Base-by-base conservation (phyloP, 2,888 invertebrate species). In the Drosophila neonasuta region DNA sequence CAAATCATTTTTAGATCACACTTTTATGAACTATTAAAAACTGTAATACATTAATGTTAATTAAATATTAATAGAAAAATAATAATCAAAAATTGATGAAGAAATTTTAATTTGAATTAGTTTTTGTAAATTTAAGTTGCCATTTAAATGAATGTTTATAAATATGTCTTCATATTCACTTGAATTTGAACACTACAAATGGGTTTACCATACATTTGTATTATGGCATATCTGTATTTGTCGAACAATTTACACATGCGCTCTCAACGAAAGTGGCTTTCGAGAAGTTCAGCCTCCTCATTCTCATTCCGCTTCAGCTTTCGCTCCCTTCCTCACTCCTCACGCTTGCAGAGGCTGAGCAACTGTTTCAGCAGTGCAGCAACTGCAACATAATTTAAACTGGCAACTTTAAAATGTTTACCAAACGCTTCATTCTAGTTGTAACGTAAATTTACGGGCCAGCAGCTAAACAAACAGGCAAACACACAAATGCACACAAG, bases 391-490 rank as follows among this genome's bases (percentile, higher is more conserved):
- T 86, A 74, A 84, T 81, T 87, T 81, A 74, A 79, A 79, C 82
- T 79, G 77, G 74, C 69, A 80, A 87, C 84, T 85, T 85, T 84
- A 84, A 85, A 85, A 83, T 85, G 81, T 85, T 85, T 85, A 69
- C 88, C 75, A 68, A 87, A 73, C 74, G 80, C 83, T 83, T 85
- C 77, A 86, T 77, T 54, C 77, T 79, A 80, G 84, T 83, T 87
- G 86, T 86, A 81, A 83, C 86, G 80, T 71, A 69, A 87, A 85
- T 79, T 80, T 83, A 86, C 84, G 85, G 86, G 86, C 80, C 86
- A 82, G 80, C 68, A 77, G 72, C 80, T 77, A 83, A 74, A 68
- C 79, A 75, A 75, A 80, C 77, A 82, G 36, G 58, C 68, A 63
- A 60, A 58, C 54, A 64, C 70, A 72, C 62, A 44, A 32, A 61